Conservation (phyloP, 2,797 vertebrate genomes). For the Helostoma temminkii region DNA sequence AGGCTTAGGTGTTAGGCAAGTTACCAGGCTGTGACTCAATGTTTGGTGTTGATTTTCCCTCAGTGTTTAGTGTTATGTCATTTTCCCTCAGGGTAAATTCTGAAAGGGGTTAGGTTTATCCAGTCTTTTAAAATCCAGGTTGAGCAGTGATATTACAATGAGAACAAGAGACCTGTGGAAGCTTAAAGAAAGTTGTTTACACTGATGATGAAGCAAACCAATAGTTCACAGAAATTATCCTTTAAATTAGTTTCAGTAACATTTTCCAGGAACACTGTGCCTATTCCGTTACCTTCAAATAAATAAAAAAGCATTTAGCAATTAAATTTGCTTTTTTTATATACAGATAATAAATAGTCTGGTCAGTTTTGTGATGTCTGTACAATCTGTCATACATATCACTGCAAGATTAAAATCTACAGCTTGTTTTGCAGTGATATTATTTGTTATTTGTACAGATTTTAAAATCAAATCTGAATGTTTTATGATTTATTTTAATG, state of each 20-base stretch:
- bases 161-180: constrained; percentile 31
- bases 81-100: constrained; percentile 66
- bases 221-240: constrained; percentile 2
- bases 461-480: too few species aligned
- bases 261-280: constrained; percentile 8
- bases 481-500: not conserved
- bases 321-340: not conserved
- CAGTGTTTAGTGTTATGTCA: constrained; percentile 65
- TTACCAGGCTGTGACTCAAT: constrained; percentile 78
- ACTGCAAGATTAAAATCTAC: not conserved
- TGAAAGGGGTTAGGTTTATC: constrained; percentile 65
- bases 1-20: constrained; percentile 69
- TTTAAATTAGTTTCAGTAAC: constrained; percentile 18
- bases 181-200: constrained; percentile 61
- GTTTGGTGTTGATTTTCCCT: constrained; percentile 70
- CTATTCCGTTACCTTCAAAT: not conserved
- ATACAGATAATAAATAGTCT: not conserved
- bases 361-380: constrained; percentile 1
- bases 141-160: constrained; percentile 43
- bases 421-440: not conserved
- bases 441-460: not conserved
- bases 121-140: constrained; percentile 52
- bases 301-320: not conserved
- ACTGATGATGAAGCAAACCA: constrained; percentile 17
- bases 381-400: not conserved